phyloP scores from a whole-genome alignment of 2,797 vertebrate genomes.

The Enteromius thamalakanensis region DNA sequence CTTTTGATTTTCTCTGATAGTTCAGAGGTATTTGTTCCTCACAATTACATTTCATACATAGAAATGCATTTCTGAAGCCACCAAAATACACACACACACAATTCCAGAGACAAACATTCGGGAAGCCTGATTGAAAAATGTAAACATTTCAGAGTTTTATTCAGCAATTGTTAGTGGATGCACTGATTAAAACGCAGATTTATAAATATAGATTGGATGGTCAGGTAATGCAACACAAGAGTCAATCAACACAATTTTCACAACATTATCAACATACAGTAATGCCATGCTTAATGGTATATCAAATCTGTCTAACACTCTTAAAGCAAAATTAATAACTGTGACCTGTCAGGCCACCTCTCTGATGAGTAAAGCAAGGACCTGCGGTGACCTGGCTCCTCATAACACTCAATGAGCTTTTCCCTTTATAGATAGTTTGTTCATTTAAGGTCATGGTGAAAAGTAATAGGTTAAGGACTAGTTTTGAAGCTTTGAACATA shows the following conservation, averaged over 20 bases:
- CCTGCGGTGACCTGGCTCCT: slow-evolving; percentile 39
- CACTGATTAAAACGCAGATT: slow-evolving; percentile 12
- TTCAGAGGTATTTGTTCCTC: slow-evolving; percentile 59
- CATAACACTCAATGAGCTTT: slow-evolving; percentile 45
- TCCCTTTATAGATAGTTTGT: slow-evolving; percentile 38
- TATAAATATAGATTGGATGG: neutral
- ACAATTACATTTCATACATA: slow-evolving; percentile 65
- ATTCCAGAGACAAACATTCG: slow-evolving; percentile 59
- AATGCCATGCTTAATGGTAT: neutral
- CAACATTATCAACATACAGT: neutral
- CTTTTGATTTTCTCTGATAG: slow-evolving; percentile 62
- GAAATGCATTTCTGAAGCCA: slow-evolving; percentile 42
- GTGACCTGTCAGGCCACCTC: slow-evolving; percentile 41
- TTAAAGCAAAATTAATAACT: neutral
- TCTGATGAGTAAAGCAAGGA: slow-evolving; percentile 22
- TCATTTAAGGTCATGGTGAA: slow-evolving; percentile 44
- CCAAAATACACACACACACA: slow-evolving; percentile 17
- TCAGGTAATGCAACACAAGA: neutral
- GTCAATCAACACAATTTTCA: neutral
- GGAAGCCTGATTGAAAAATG: slow-evolving; percentile 62
- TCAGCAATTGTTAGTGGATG: neutral
- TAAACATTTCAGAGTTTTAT: slow-evolving; percentile 21
- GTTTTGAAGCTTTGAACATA: neutral
- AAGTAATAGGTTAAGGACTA: neutral
- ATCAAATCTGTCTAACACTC: neutral